Evolutionary conservation across 1,140 invertebrate species (phyloP).

Genomic region (Calycopis cecrops): DNA sequence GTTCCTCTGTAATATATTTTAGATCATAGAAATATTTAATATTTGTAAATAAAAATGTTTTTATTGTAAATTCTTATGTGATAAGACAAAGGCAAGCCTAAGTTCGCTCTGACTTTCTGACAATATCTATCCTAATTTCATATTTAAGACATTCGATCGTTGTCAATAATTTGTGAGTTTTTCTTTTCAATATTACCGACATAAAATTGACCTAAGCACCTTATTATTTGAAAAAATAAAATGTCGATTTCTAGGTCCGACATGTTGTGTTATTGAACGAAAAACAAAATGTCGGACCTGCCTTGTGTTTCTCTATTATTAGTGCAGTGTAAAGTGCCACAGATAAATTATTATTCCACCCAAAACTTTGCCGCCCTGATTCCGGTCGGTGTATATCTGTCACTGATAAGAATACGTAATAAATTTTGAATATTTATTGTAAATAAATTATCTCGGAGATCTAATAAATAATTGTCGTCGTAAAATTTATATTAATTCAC

Average conservation of each 20-base stretch:
- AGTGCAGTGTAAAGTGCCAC: too few species aligned
- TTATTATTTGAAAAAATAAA: too few species aligned
- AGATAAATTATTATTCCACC: slow-evolving; percentile 3
- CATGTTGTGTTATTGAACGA: too few species aligned
- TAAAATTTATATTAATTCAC: background rate
- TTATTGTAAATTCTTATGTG: slow-evolving; percentile 58
- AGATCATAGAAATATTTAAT: slow-evolving; percentile 63
- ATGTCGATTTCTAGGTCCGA: too few species aligned
- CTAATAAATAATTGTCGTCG: too few species aligned
- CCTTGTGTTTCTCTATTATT: too few species aligned
- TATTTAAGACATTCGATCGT: slow-evolving; percentile 11
- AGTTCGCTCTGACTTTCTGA: slow-evolving; percentile 29
- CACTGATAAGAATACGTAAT: background rate
- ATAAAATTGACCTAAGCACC: too few species aligned
- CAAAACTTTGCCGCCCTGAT: slow-evolving; percentile 6
- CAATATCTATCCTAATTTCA: slow-evolving; percentile 31
- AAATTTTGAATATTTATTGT: background rate
- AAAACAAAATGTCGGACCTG: too few species aligned
- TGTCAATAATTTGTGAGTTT: too few species aligned
- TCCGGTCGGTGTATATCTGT: background rate
- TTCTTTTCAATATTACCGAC: too few species aligned
- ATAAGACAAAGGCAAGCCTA: slow-evolving; percentile 53
- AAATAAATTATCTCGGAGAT: background rate
- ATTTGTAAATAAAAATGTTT: slow-evolving; percentile 68
- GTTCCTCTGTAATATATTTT: slow-evolving; percentile 71